These are phyloP conservation scores for Periophthalmus magnuspinnatus DNA, from an alignment of 2,797 vertebrate genomes.

Conservation along the genomic window DNA sequence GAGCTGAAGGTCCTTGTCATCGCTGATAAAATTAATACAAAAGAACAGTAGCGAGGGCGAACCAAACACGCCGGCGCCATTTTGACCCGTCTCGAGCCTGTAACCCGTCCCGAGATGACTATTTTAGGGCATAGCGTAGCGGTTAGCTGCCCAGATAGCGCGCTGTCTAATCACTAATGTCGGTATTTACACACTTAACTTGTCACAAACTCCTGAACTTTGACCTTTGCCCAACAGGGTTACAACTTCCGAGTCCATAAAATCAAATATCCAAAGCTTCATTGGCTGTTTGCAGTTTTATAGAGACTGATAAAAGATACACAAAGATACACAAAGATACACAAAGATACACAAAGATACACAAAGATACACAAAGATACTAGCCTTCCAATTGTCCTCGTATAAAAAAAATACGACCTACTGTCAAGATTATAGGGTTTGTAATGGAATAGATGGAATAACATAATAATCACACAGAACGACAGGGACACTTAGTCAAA, in stretches of 20 bases:
- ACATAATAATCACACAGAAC: not conserved
- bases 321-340: too few species aligned
- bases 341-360: too few species aligned
- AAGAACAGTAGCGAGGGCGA: too few species aligned
- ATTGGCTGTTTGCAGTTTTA: not conserved
- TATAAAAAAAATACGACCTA: not conserved
- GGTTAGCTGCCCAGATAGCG: not conserved
- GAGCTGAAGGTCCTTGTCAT: too few species aligned
- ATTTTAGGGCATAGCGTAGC: not conserved
- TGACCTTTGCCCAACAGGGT: not conserved
- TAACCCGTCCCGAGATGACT: not conserved
- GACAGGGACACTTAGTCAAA: conserved; percentile 19
- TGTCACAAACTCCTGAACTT: not conserved
- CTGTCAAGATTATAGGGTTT: not conserved
- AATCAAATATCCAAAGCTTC: not conserved
- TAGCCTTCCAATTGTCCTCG: not conserved
- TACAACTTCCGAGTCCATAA: not conserved
- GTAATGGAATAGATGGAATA: not conserved
- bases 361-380: too few species aligned
- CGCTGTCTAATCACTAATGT: not conserved
- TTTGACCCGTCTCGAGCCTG: too few species aligned
- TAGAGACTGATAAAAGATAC: not conserved
- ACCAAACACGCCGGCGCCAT: too few species aligned
- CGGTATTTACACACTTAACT: too few species aligned
- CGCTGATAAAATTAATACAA: too few species aligned